Base-by-base conservation (phyloP, 2,888 invertebrate species). In the Drosophila colorata region DNA sequence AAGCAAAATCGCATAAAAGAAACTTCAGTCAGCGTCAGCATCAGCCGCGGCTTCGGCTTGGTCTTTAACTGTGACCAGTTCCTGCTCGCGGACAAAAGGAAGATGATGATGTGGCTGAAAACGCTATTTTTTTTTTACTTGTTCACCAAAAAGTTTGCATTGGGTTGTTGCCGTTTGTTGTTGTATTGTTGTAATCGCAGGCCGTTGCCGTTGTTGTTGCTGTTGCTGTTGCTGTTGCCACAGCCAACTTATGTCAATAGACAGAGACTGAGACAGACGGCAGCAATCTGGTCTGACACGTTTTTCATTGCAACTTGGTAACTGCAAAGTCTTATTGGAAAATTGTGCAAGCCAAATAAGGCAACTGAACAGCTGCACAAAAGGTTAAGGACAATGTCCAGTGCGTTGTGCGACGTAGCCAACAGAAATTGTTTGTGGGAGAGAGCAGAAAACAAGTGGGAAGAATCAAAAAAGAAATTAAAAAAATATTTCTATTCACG, bases 71-170 rank as follows among this genome's bases (percentile, higher is more conserved):
- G 76, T 80, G 69, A 78, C 84, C 87, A 82, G 87, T 87, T 83
- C 87, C 87, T 87, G 85, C 65, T 87, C 76, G 69, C 74, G 84
- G 79, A 83, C 83, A 87, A 83, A 87, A 83, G 87, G 87, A 83
- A 87, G 83, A 84, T 81, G 82, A 87, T 84, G 78, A 70, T 78
- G 76, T 67, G 66, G 79, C 65, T 76, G 48, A 65, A 74, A 64
- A 71, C 57, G 56, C 57, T 58, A 47, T 59, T 58, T 70, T 51
- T 68, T 55, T 74, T 74, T 76, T 65, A 44, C 44, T 70, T 74
- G 57, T 48, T 74, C 56, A 43, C 57, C 43, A 37, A 72, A 74
- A 75, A 60, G 51, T 75, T 70, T 20, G 67, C 66, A 71, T 68
- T 75, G 69, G 31, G 23, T 59, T 66, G 52, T 51, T 72, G 72